Evolutionary conservation across 2,888 invertebrate species (phyloP), one percentile per base, ranked within the genome.

Genomic region (Mactromeris polynyma): DNA sequence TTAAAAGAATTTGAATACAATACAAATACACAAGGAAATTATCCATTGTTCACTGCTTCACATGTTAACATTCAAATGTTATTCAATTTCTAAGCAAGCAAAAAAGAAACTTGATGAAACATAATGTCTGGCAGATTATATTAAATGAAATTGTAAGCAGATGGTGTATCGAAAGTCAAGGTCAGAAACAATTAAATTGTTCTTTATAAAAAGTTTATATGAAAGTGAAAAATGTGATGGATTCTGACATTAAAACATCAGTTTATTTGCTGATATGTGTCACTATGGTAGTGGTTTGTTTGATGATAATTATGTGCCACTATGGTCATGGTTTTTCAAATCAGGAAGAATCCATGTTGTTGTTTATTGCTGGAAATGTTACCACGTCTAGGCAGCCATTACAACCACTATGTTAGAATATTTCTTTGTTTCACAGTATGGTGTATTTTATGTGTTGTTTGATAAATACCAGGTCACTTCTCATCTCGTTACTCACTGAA

Each of bases 391-490:
- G 11, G 17, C 46, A 7, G 46, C 46, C 69, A 14, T 33, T 77
- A 77, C 77, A 38, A 38, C 36, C 38, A 77, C 40, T 40, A 19
- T n/a, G 36, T 77, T 77, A 36, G 77, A 77, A 69, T 9, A 51
- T 19, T 51, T 51, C 19, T 51, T 51, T 51, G 58, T n/a, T n/a
- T 1, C 54, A 54, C 21, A 42, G 17, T 51, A 14, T 58, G 69
- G 14, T 69, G 31, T 73, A 73, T 73, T 73, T 73, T 73, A 73
- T 73, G 73, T 17, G 17, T 36, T 73, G 14, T 73, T 36, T 33
- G 73, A 79, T 46, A 40, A 26, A 42, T 46, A 79, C 79, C 58
- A 31, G 54, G 64, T 58, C 82, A 82, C 82, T 58, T 26, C 26
- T 26, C 11, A 6, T 64, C 21, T n/a, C 26, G 58, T 31, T n/a